Percentiles rank a stretch among this genome's conserved stretches.
Conservation (phyloP, 1,140 invertebrate genomes). For the Eumaeus atala region DNA sequence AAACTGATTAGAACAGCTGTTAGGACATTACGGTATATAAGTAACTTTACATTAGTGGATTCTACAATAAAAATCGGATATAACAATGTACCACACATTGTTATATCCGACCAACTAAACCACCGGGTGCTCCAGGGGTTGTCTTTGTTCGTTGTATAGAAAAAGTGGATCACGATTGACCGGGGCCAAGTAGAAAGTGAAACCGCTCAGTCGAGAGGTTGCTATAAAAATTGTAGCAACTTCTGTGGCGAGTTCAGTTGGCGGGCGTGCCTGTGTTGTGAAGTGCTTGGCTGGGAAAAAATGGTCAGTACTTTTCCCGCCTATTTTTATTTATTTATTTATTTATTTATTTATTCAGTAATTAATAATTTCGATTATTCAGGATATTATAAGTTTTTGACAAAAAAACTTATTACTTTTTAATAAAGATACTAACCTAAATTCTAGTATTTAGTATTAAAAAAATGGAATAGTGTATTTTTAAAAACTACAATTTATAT, state of each 20-base stretch:
- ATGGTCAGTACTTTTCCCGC: conserved; percentile 52
- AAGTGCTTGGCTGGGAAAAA: conserved; percentile 11
- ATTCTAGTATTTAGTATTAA: no score
- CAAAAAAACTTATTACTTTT: no score
- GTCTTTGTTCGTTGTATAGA: conserved; percentile 51
- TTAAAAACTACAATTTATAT: no score
- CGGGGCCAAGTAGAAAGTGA: conserved; percentile 63
- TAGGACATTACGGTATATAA: no score
- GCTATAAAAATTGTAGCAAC: conserved; percentile 65
- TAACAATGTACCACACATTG: no score
- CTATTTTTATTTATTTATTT: conserved; percentile 1
- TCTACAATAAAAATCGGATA: no score
- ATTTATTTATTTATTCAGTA: not conserved
- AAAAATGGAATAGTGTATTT: no score
- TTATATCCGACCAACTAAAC: no score
- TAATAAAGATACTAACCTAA: no score
- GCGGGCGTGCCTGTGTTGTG: conserved; percentile 30
- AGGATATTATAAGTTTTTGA: no score
- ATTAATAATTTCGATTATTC: not conserved
- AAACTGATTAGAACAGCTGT: no score
- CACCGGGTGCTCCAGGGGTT: conserved; percentile 15
- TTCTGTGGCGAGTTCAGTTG: conserved; percentile 46
- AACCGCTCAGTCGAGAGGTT: conserved; percentile 41
- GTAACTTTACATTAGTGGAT: no score
- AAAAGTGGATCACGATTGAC: conserved; percentile 59